Evolutionary conservation across 2,797 vertebrate species (phyloP).

Genomic region (Chelonia mydas): DNA sequence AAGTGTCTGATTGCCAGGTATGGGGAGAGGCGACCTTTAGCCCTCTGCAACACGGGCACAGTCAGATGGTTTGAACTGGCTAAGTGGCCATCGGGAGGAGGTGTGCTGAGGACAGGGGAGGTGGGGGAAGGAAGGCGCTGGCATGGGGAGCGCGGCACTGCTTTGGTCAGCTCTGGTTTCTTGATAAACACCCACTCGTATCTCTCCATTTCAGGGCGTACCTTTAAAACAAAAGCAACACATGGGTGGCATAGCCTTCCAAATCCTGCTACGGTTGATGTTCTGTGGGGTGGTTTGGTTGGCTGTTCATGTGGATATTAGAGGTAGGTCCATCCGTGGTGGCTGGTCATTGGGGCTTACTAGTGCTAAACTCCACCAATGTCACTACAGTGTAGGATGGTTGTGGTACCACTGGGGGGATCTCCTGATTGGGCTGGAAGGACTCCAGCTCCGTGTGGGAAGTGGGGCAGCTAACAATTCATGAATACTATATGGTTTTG

Average conservation of each 20-base stretch:
- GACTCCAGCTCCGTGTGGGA: neutral
- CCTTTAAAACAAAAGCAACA: constrained; percentile 72
- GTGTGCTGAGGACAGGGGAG: neutral
- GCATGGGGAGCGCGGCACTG: constrained; percentile 54
- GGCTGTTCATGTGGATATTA: neutral
- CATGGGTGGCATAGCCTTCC: neutral
- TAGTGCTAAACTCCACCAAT: neutral
- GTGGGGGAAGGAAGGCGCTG: constrained; percentile 62
- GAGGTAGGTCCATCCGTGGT: neutral
- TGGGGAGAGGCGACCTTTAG: constrained; percentile 65
- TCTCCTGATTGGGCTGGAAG: neutral
- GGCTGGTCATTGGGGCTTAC: neutral
- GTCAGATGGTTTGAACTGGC: constrained; percentile 69
- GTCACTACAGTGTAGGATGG: neutral
- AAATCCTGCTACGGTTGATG: accelerated
- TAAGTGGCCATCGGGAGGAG: neutral
- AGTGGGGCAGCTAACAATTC: neutral
- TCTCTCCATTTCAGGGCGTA: constrained; percentile 85
- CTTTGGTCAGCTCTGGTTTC: constrained; percentile 81
- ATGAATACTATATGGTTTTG: neutral
- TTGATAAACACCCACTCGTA: constrained; percentile 88
- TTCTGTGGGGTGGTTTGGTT: neutral
- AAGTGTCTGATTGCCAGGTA: constrained; percentile 78
- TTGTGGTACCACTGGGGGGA: neutral
- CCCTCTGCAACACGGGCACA: constrained; percentile 63